Conservation (phyloP, 2,888 invertebrate genomes). For the Glaucopsyche alexis region DNA sequence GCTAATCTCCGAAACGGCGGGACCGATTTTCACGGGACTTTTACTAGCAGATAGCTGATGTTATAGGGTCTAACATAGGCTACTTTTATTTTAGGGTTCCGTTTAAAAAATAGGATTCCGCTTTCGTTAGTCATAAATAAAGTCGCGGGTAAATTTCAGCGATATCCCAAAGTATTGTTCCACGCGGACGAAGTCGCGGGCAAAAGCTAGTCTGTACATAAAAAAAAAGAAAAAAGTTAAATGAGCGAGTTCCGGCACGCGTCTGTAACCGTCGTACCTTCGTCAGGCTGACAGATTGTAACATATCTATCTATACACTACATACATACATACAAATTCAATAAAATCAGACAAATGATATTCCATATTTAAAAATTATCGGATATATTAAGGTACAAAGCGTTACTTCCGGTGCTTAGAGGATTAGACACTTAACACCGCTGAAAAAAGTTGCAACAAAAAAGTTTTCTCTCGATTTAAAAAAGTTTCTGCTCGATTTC, state of each 20-base stretch:
- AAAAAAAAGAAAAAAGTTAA: slow-evolving; percentile 43
- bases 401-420: background rate
- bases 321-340: background rate
- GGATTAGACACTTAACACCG: background rate
- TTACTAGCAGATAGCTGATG: too few species aligned
- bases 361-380: slow-evolving; percentile 32
- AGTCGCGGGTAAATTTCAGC: too few species aligned
- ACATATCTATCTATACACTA: background rate
- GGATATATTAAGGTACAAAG: slow-evolving; percentile 9
- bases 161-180: too few species aligned
- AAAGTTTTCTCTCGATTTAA: background rate
- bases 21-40: too few species aligned
- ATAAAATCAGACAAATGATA: slow-evolving; percentile 15
- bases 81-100: too few species aligned
- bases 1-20: too few species aligned
- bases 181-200: too few species aligned
- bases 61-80: too few species aligned
- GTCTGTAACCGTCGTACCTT: slow-evolving; percentile 57
- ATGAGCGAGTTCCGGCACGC: slow-evolving; percentile 66
- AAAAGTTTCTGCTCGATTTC: slow-evolving; percentile 2
- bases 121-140: too few species aligned
- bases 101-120: too few species aligned
- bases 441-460: background rate
- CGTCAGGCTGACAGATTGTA: slow-evolving; percentile 73
- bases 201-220: background rate